Conservation (phyloP, 2,113 vertebrate species). For the Vimba vimba region DNA sequence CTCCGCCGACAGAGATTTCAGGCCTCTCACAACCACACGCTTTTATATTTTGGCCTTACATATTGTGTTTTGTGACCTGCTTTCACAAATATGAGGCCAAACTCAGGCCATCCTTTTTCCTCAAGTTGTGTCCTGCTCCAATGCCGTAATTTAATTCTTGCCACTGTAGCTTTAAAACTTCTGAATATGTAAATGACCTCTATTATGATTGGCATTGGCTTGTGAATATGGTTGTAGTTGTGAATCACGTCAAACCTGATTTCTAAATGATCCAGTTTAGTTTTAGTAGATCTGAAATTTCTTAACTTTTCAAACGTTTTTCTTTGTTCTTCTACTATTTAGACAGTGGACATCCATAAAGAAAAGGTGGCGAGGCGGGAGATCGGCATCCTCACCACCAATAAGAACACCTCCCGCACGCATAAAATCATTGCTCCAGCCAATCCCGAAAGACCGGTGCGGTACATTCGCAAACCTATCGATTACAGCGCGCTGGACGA, state of each 20-base stretch:
- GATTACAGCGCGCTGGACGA: constrained; percentile 90
- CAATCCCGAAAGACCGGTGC: constrained; percentile 86
- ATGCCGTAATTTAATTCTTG: not conserved
- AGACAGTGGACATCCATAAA: constrained; percentile 93
- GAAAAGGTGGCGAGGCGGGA: constrained; percentile 92
- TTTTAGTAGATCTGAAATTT: not conserved
- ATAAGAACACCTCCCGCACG: constrained; percentile 90
- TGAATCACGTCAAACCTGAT: not conserved
- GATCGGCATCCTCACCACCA: constrained; percentile 75
- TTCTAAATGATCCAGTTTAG: not conserved
- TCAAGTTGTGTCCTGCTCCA: not conserved
- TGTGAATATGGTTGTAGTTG: not conserved
- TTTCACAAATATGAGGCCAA: not conserved
- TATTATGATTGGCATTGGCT: not conserved
- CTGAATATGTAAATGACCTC: not conserved
- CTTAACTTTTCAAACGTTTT: not conserved
- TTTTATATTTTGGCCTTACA: not conserved
- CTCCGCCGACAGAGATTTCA: not conserved
- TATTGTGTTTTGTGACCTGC: not conserved
- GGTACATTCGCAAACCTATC: constrained; percentile 90
- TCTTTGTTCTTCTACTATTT: constrained; percentile 39
- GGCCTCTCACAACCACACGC: not conserved
- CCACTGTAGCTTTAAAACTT: not conserved
- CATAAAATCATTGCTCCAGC: constrained; percentile 91
- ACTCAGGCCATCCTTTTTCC: not conserved